Evolutionary conservation across 2,113 vertebrate genomes (phyloP).

Genomic region (Alexandromys fortis): DNA sequence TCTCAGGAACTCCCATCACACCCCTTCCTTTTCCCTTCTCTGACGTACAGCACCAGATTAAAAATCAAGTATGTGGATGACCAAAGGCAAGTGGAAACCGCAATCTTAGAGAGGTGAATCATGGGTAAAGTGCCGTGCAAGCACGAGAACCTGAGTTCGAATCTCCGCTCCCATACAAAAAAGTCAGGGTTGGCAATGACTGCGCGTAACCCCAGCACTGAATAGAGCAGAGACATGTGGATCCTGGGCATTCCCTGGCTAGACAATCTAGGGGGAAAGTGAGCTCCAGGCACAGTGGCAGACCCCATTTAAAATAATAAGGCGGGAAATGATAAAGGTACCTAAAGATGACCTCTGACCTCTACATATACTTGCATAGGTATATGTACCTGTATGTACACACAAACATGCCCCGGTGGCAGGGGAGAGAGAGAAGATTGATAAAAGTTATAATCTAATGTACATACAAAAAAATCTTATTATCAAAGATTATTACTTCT

Average conservation of each 20-base stretch:
- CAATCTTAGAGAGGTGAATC: not conserved
- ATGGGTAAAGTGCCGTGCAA: not conserved
- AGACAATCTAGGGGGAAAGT: not conserved
- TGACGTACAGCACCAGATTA: not conserved
- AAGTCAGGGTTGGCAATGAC: not conserved
- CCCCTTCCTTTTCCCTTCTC: not conserved
- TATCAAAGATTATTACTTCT: conserved; percentile 13
- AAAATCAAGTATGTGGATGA: not conserved
- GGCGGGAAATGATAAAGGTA: not conserved
- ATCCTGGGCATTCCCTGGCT: not conserved
- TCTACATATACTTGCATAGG: not conserved
- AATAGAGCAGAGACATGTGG: not conserved
- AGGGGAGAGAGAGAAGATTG: not conserved
- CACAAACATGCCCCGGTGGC: not conserved
- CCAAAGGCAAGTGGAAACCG: not conserved
- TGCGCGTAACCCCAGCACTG: not conserved
- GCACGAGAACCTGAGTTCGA: not conserved
- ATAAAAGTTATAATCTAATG: not conserved
- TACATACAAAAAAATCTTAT: conserved; percentile 1
- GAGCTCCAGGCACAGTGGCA: not conserved
- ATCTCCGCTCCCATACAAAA: too few relatives aligned
- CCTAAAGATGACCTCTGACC: not conserved
- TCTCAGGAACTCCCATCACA: not conserved
- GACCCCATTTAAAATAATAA: not conserved
- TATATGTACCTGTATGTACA: not conserved